Percentiles rank a stretch among this genome's conserved stretches.
Conservation (phyloP, 2,113 vertebrate species). For the Seriola quinqueradiata region DNA sequence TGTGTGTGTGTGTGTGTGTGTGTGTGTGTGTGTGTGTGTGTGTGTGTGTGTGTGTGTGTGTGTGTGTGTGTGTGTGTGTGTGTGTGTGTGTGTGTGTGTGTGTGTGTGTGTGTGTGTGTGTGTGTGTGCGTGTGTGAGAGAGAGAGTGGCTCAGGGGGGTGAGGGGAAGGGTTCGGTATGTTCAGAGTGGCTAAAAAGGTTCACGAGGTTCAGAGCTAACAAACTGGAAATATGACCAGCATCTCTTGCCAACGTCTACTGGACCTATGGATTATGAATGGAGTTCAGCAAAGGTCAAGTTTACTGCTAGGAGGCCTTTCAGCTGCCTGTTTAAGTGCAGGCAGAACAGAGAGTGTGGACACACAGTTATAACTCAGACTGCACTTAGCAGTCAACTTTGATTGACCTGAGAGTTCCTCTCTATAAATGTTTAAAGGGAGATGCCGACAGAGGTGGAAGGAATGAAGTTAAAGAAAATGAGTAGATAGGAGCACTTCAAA, state of each 20-base stretch:
- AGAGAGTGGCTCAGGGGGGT: neutral
- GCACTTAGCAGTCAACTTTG: conserved; percentile 57
- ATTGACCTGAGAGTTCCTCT: conserved; percentile 53
- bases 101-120: neutral
- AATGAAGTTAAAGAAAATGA: conserved; percentile 23
- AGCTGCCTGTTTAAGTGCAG: conserved; percentile 41
- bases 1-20: neutral
- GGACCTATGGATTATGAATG: conserved; percentile 55
- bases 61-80: neutral
- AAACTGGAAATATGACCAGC: conserved; percentile 34
- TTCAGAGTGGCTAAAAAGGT: conserved; percentile 18
- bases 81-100: neutral
- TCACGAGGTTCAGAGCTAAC: conserved; percentile 39
- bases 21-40: neutral
- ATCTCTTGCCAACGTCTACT: conserved; percentile 25
- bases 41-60: neutral
- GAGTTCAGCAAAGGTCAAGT: conserved; percentile 59
- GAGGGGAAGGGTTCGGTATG: neutral
- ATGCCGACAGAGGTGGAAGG: conserved; percentile 5
- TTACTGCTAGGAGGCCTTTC: conserved; percentile 30
- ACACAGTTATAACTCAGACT: conserved; percentile 34
- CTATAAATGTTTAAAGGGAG: conserved; percentile 50
- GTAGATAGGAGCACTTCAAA: conserved; percentile 33
- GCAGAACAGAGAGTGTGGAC: conserved; percentile 18
- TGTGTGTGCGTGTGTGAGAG: neutral